These are phyloP conservation scores for Pimephales promelas DNA, from an alignment of 2,113 vertebrate species.

Conservation along the genomic window DNA sequence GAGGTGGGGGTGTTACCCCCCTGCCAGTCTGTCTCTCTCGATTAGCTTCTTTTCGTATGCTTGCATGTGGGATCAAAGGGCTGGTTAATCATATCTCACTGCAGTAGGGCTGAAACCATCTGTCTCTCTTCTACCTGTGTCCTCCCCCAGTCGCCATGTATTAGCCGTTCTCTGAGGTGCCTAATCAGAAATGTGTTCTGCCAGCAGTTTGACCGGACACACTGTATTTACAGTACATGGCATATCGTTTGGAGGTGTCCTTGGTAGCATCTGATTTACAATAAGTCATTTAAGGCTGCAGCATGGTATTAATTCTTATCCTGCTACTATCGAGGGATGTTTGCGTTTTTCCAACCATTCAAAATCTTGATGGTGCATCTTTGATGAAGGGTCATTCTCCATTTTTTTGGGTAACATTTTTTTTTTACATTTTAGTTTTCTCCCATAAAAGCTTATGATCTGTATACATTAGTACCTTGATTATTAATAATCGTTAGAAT, in stretches of 20 bases:
- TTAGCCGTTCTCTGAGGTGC: conserved; percentile 19
- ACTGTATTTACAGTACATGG: not conserved
- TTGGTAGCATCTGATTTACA: conserved; percentile 9
- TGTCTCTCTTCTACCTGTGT: conserved; percentile 53
- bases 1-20: conserved; percentile 24
- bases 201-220: conserved; percentile 20
- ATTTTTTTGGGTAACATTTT: not conserved
- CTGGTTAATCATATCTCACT: conserved; percentile 51
- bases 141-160: conserved; percentile 38
- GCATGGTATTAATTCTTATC: not conserved
- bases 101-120: conserved; percentile 53
- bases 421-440: not conserved
- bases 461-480: not conserved
- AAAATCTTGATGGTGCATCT: not conserved
- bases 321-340: not conserved
- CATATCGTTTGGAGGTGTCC: conserved; percentile 18
- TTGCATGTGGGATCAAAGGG: conserved; percentile 51
- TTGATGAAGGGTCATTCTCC: not conserved
- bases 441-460: not conserved
- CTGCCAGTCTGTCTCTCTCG: conserved; percentile 54
- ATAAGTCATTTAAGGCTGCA: not conserved
- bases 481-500: not conserved
- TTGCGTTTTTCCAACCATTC: not conserved
- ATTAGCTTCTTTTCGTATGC: conserved; percentile 49
- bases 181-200: conserved; percentile 31